phyloP scores from a whole-genome alignment of 2,888 invertebrate species.

The Cantharis rustica region DNA sequence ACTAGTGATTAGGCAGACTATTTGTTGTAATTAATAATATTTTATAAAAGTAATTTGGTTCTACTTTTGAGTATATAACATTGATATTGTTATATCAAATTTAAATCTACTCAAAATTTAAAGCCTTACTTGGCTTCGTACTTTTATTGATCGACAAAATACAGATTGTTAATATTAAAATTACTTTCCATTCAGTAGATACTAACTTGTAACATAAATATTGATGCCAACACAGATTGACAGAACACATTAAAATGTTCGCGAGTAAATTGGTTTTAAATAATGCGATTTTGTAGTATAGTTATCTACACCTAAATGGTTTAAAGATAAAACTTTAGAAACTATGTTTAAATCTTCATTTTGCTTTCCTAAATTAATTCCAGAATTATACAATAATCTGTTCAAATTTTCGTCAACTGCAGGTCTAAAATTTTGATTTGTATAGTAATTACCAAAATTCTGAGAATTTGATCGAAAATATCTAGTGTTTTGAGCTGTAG shows the following conservation, averaged over 20 bases:
- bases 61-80: too few relatives aligned
- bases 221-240: not conserved
- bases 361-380: constrained; percentile 62
- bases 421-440: constrained; percentile 31
- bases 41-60: too few relatives aligned
- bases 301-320: constrained; percentile 63
- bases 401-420: constrained; percentile 64
- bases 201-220: not conserved
- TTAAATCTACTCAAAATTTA: not conserved
- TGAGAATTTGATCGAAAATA: constrained; percentile 41
- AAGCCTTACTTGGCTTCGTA: not conserved
- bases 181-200: not conserved
- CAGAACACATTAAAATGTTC: not conserved
- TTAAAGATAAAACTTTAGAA: constrained; percentile 78
- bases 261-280: constrained; percentile 39
- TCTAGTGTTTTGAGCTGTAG: constrained; percentile 26
- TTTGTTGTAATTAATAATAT: too few relatives aligned
- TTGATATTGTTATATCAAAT: not conserved
- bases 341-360: constrained; percentile 81
- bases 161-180: not conserved
- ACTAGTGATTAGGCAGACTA: not conserved
- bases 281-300: constrained; percentile 56
- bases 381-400: constrained; percentile 68
- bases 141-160: not conserved
- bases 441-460: constrained; percentile 10